Evolutionary conservation across 2,888 invertebrate species (phyloP).

Genomic region (Hofmannophila pseudospretella): DNA sequence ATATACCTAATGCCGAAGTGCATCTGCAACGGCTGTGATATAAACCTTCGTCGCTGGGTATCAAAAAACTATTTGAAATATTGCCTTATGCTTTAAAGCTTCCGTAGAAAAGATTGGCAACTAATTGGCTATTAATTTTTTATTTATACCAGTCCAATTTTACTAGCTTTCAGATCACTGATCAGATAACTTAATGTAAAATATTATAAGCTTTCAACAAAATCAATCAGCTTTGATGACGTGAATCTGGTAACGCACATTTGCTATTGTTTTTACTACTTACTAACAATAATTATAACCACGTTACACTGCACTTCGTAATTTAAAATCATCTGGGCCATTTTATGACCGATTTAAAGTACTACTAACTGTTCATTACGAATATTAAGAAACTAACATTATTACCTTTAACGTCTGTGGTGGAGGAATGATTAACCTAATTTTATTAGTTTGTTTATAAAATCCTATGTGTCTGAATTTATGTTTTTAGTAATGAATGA

Average conservation of each 20-base stretch:
- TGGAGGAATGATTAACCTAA: too few relatives aligned
- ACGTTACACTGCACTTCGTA: too few relatives aligned
- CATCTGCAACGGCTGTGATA: constrained; percentile 66
- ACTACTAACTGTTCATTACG: too few relatives aligned
- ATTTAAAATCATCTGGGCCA: too few relatives aligned
- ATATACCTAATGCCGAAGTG: constrained; percentile 65
- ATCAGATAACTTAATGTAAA: constrained; percentile 1
- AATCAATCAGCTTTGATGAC: neutral
- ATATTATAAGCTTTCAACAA: constrained; percentile 3
- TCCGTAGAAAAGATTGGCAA: constrained; percentile 36
- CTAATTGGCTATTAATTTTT: constrained; percentile 25
- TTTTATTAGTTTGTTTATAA: too few relatives aligned
- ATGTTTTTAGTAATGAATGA: too few relatives aligned
- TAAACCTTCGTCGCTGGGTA: constrained; percentile 66
- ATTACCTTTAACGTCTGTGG: too few relatives aligned
- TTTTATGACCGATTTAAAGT: too few relatives aligned
- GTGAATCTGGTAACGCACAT: constrained; percentile 2
- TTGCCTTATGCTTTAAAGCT: constrained; percentile 33
- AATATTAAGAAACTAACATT: too few relatives aligned
- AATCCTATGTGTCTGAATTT: too few relatives aligned
- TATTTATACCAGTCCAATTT: constrained; percentile 6
- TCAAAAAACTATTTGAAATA: constrained; percentile 24
- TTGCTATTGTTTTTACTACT: constrained; percentile 1
- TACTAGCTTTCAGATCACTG: constrained; percentile 4
- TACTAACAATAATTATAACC: too few relatives aligned